Percentiles rank a stretch among this genome's conserved stretches.
Evolutionary conservation across 2,888 invertebrate species (phyloP).

Genomic region (Aphidoletes aphidimyza): DNA sequence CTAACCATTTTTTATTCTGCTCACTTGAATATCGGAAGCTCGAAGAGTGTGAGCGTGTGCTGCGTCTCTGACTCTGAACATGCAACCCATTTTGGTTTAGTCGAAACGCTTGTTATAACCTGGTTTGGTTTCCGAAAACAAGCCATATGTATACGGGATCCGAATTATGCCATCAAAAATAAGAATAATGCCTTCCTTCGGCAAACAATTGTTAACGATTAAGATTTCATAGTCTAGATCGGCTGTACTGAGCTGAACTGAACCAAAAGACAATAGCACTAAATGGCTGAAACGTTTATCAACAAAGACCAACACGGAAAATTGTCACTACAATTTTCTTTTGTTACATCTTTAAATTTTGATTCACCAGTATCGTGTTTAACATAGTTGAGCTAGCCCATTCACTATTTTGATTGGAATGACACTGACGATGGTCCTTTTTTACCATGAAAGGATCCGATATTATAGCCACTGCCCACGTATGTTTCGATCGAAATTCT

Average conservation of each 20-base stretch:
- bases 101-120: constrained; percentile 7
- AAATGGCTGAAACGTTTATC: not conserved
- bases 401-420: not conserved
- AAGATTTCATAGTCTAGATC: not conserved
- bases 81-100: constrained; percentile 13
- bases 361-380: not conserved
- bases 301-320: not conserved
- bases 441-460: constrained; percentile 1
- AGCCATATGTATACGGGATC: not conserved
- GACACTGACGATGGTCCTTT: not conserved
- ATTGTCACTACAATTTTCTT: constrained; percentile 22
- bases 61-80: constrained; percentile 8
- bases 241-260: not conserved
- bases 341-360: not conserved
- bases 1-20: constrained; percentile 4
- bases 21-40: not conserved
- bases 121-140: constrained; percentile 11
- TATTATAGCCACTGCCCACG: not conserved
- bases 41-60: not conserved
- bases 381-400: not conserved
- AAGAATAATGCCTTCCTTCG: constrained; percentile 49
- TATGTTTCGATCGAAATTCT: not conserved
- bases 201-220: not conserved
- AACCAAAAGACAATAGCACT: not conserved
- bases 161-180: constrained; percentile 49